A percentile compares a stretch with the other conserved stretches of the same genome.
Conservation (phyloP, 92 coral and sea anemone genomes). For the Ricordea florida region DNA sequence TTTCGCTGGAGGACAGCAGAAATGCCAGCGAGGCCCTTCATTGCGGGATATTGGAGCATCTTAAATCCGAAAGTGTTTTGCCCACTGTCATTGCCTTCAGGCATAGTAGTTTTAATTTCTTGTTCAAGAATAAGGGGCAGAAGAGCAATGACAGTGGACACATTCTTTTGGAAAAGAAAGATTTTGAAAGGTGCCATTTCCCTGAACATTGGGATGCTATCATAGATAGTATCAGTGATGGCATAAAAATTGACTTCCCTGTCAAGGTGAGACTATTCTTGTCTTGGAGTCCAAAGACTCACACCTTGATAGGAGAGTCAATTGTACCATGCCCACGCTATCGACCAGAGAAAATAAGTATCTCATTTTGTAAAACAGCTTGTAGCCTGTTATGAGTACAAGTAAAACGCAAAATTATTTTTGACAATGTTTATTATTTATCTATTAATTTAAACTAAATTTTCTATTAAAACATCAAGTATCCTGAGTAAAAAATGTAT, state of each 20-base stretch:
- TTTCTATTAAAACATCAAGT: no score
- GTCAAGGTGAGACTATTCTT: constrained; percentile 30
- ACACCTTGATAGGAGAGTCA: constrained; percentile 20
- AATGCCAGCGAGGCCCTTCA: constrained; percentile 9
- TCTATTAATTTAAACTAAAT: no score
- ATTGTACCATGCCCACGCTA: constrained; percentile 32
- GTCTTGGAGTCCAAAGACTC: constrained; percentile 43
- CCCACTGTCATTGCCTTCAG: constrained; percentile 21
- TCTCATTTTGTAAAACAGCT: constrained; percentile 41
- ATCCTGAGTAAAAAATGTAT: no score
- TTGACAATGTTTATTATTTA: no score
- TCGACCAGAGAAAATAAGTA: constrained; percentile 35
- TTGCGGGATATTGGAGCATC: constrained; percentile 11
- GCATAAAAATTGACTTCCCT: constrained; percentile 41
- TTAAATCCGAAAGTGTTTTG: neutral
- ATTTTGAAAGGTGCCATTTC: constrained; percentile 13
- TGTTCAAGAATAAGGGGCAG: constrained; percentile 4
- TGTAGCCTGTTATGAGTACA: constrained; percentile 37
- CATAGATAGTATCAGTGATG: constrained; percentile 40
- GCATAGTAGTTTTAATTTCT: neutral
- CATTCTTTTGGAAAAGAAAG: neutral
- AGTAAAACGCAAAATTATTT: no score
- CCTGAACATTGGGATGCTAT: constrained; percentile 34
- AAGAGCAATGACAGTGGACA: constrained; percentile 12
- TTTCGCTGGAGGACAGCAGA: neutral